A percentile compares a stretch with the other conserved stretches of the same genome.
Conservation (phyloP, 2,888 invertebrate genomes). For the Lasioglossum villosulum region DNA sequence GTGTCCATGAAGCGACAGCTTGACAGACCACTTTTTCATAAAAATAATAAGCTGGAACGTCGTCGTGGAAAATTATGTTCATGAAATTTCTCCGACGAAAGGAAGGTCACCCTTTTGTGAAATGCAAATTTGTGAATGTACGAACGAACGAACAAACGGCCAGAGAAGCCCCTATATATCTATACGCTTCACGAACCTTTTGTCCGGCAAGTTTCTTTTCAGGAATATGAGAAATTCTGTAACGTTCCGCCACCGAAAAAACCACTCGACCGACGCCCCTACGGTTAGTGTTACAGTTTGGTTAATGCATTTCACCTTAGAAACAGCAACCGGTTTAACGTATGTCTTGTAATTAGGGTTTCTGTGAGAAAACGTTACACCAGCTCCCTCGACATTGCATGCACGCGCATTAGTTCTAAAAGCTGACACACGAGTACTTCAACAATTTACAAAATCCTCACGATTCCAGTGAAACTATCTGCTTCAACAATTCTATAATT, state of each 20-base stretch:
- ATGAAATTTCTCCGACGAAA: slow-evolving; percentile 22
- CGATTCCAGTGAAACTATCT: not conserved
- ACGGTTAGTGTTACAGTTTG: slow-evolving; percentile 46
- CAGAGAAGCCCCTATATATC: slow-evolving; percentile 32
- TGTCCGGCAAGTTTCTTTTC: slow-evolving; percentile 79
- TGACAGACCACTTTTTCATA: not conserved
- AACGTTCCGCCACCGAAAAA: slow-evolving; percentile 31
- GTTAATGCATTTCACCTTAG: slow-evolving; percentile 36
- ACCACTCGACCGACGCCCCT: slow-evolving; percentile 37
- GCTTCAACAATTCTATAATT: not conserved
- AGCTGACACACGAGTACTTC: not conserved
- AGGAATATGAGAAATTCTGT: slow-evolving; percentile 77
- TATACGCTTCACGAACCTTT: slow-evolving; percentile 61
- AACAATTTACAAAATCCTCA: not conserved
- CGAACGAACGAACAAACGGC: slow-evolving; percentile 66
- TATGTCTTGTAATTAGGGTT: slow-evolving; percentile 20
- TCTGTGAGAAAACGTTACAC: slow-evolving; percentile 8
- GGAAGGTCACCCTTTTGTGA: slow-evolving; percentile 19
- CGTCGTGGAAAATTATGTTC: slow-evolving; percentile 15
- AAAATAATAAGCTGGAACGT: not conserved
- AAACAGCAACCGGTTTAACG: slow-evolving; percentile 18
- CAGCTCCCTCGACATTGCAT: not conserved
- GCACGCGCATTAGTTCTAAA: not conserved
- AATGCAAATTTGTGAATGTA: slow-evolving; percentile 23
- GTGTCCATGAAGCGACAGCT: not conserved